Percentiles rank a stretch among this genome's conserved stretches.
Conservation (phyloP, 2,113 vertebrate genomes). For the Phaethornis superciliosus region DNA sequence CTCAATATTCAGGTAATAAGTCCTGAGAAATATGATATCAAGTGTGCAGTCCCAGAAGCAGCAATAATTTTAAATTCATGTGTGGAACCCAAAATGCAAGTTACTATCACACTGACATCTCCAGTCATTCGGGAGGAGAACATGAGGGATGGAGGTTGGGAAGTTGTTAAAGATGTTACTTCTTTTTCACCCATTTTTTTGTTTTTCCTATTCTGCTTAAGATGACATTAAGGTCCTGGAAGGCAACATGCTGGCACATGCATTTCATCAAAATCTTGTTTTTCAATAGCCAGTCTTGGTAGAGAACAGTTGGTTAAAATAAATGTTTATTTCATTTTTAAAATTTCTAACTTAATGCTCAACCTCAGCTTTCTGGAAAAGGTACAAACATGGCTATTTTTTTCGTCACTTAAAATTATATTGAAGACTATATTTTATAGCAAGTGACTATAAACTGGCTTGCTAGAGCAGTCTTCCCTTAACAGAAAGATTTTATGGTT, state of each 20-base stretch:
- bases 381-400: constrained; percentile 44
- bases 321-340: constrained; percentile 64
- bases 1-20: constrained; percentile 85
- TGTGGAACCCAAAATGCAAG: constrained; percentile 97
- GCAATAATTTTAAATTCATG: constrained; percentile 92
- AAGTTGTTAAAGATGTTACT: constrained; percentile 75
- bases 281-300: constrained; percentile 49
- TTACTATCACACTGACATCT: constrained; percentile 96
- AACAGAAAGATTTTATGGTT: constrained; percentile 42
- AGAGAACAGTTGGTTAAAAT: constrained; percentile 63
- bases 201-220: constrained; percentile 63
- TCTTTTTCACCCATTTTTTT: constrained; percentile 47
- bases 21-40: constrained; percentile 96
- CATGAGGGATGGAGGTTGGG: constrained; percentile 95
- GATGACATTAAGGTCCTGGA: constrained; percentile 78
- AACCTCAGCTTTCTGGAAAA: constrained; percentile 84
- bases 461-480: constrained; percentile 42
- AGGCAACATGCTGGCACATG: constrained; percentile 84
- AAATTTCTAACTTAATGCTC: constrained; percentile 48
- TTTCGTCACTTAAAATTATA: neutral
- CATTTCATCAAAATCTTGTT: constrained; percentile 60
- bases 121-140: constrained; percentile 94
- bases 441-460: constrained; percentile 50
- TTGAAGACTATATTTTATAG: constrained; percentile 42
- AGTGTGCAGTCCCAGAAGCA: constrained; percentile 89